Conservation (phyloP, 2,797 vertebrate species). For the Clarias fuscus region DNA sequence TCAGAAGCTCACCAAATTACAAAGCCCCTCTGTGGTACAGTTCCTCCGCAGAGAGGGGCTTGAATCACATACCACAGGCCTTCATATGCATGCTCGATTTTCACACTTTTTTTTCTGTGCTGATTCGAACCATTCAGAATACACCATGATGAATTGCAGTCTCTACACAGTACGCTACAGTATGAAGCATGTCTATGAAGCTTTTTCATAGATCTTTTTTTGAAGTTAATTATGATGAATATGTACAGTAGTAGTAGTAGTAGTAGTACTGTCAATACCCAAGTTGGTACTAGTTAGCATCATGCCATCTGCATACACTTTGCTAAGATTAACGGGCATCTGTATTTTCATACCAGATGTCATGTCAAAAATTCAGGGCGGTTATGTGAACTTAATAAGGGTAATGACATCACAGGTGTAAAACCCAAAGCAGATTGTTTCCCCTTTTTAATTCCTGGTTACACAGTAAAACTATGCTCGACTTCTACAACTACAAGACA, state of each 20-base stretch:
- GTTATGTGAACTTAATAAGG: background rate
- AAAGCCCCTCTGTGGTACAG: slow-evolving; percentile 2
- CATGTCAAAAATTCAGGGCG: background rate
- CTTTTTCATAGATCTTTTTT: too few relatives aligned
- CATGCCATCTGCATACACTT: background rate
- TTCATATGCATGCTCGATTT: slow-evolving; percentile 20
- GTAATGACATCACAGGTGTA: background rate
- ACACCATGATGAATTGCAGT: background rate
- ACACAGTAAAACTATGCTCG: background rate
- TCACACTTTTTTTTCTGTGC: background rate
- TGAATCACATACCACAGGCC: slow-evolving; percentile 1
- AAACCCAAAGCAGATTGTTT: background rate
- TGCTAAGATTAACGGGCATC: background rate
- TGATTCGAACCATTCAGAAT: background rate
- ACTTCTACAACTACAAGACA: background rate
- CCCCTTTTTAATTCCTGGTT: background rate
- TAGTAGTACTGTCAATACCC: background rate
- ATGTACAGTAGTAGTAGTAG: too few relatives aligned
- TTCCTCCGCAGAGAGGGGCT: background rate
- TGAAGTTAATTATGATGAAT: background rate
- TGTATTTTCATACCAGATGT: background rate
- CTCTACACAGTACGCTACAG: too few relatives aligned
- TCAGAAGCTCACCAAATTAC: slow-evolving; percentile 43
- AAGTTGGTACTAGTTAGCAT: background rate
- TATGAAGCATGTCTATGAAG: background rate